Conservation (phyloP, 2,113 vertebrate species). For the Seriola quinqueradiata region DNA sequence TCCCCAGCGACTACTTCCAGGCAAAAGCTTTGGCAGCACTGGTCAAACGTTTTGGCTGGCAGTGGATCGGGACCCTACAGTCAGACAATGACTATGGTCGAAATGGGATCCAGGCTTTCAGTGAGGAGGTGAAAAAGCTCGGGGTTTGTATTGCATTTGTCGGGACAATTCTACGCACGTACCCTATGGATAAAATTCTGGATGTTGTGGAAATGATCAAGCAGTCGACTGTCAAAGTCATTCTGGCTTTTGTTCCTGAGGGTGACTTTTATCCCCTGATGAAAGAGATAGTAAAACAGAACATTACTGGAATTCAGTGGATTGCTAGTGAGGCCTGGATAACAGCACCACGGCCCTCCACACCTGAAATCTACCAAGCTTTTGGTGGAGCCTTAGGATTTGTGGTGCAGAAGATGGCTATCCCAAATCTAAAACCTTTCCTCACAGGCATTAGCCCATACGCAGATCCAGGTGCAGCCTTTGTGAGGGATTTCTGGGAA, state of each 20-base stretch:
- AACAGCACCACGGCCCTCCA: slow-evolving; percentile 76
- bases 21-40: slow-evolving; percentile 84
- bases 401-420: slow-evolving; percentile 81
- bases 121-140: slow-evolving; percentile 76
- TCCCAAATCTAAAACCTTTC: slow-evolving; percentile 76
- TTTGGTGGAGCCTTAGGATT: slow-evolving; percentile 84
- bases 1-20: slow-evolving; percentile 84
- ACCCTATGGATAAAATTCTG: slow-evolving; percentile 72
- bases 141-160: slow-evolving; percentile 84
- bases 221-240: slow-evolving; percentile 80
- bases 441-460: slow-evolving; percentile 76
- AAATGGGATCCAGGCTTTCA: slow-evolving; percentile 81
- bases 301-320: slow-evolving; percentile 86
- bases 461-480: slow-evolving; percentile 52
- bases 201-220: slow-evolving; percentile 82
- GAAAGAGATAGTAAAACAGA: slow-evolving; percentile 80
- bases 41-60: slow-evolving; percentile 83
- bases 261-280: slow-evolving; percentile 84
- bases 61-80: slow-evolving; percentile 84
- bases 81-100: slow-evolving; percentile 84
- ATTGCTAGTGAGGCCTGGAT: slow-evolving; percentile 86
- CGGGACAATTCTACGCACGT: slow-evolving; percentile 79
- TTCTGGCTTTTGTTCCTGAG: slow-evolving; percentile 83
- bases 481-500: slow-evolving; percentile 82
- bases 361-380: slow-evolving; percentile 74